Evolutionary conservation across 1,140 invertebrate species (phyloP), one percentile per base, ranked within the genome.

Genomic region (Drosophila insularis): DNA sequence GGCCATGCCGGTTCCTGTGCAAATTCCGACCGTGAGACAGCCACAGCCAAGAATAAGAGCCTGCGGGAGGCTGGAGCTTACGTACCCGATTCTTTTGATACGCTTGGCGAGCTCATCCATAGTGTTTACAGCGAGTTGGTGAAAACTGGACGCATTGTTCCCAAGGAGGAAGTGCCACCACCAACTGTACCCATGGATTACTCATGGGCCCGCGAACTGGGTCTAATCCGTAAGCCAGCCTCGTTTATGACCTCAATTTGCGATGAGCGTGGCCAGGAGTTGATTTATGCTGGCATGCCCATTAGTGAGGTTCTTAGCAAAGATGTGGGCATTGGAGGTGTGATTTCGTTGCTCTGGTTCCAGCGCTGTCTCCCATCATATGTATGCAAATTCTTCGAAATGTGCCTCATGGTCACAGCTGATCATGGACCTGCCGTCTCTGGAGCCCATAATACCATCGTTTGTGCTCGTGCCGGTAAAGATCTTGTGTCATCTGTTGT

Each of bases 121-220:
- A 93, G 95, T 85, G 94, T 96, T 71, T 99, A 98, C 92, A 93
- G 95, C 40, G 94, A 95, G 53, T 93, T 99, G 32, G 97, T 99
- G 0, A 93, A 94, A 21, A 93, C 95, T 54, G 98, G 98, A 32
- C 94, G 94, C 0, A 97, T 99, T 78, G 94, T 97, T 10, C 97
- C 97, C 0, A 94, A 95, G 80, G 95, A 97, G 35, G 99, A 99
- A 93, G 94, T 98, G 32, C 97, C 98, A 17, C 99, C 99, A 39
- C 99, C 99, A 13, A 99, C 99, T 53, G 98, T 99, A 27, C 99
- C 99, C 1, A 99, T 99, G 99, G 99, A 99, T 92, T 99, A 98
- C 92, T 97, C 96, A 67, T 99, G 99, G 99, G 99, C 99, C 3
- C 95, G 98, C 89, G 99, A 99, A 93, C 93, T 99, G 54, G 99